These are phyloP conservation scores for Dendrocincla tyrannina DNA, from an alignment of 2,797 vertebrate species.

Conservation along the genomic window DNA sequence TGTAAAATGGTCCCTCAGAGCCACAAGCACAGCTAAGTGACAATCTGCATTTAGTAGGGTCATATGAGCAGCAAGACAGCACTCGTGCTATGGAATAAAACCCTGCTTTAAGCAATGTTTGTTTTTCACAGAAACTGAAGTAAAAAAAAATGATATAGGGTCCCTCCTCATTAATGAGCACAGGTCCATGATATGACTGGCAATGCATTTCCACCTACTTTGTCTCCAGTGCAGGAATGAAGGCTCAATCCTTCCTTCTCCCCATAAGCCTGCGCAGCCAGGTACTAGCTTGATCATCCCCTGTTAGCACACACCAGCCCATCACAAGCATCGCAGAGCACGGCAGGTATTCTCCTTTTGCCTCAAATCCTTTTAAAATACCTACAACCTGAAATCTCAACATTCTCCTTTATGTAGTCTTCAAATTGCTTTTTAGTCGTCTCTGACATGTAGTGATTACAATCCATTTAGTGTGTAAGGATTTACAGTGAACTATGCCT, in stretches of 20 bases:
- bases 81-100: neutral
- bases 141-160: neutral
- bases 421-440: neutral
- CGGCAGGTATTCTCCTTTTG: neutral
- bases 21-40: neutral
- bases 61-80: neutral
- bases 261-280: neutral
- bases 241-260: neutral
- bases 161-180: neutral
- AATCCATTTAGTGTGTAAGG: neutral
- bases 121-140: neutral
- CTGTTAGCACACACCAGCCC: neutral
- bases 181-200: neutral
- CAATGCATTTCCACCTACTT: neutral
- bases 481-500: constrained; percentile 12
- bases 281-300: neutral
- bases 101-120: neutral
- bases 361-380: constrained; percentile 9
- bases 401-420: neutral
- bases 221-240: neutral
- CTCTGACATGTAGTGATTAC: constrained; percentile 6
- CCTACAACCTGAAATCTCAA: neutral
- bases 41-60: neutral
- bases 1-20: neutral
- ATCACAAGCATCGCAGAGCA: neutral